These are phyloP conservation scores for Babyrousa celebensis DNA, from an alignment of 2,797 vertebrate genomes.

Conservation along the genomic window DNA sequence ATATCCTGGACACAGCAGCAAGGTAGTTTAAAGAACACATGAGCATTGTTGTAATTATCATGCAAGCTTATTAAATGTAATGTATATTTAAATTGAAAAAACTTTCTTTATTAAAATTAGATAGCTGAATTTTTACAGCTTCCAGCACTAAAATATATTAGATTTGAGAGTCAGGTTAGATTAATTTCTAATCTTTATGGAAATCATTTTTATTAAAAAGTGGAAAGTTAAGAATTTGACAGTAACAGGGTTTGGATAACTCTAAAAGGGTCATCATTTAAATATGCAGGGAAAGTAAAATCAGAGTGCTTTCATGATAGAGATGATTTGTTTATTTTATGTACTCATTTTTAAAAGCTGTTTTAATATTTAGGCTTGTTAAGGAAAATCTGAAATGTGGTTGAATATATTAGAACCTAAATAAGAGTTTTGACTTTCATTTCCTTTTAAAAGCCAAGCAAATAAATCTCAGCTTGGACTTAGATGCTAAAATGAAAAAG, in stretches of 20 bases:
- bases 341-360: conserved; percentile 84
- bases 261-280: conserved; percentile 87
- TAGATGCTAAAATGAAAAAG: conserved; percentile 90
- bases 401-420: conserved; percentile 87
- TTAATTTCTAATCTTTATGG: conserved; percentile 92
- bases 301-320: conserved; percentile 79
- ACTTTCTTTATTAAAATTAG: conserved; percentile 93
- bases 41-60: conserved; percentile 92
- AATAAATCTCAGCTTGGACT: conserved; percentile 88
- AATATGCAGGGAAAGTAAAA: conserved; percentile 88
- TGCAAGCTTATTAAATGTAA: conserved; percentile 92
- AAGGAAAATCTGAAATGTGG: conserved; percentile 85
- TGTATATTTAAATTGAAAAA: conserved; percentile 96
- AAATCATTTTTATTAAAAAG: conserved; percentile 91
- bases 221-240: conserved; percentile 90
- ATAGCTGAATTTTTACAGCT: conserved; percentile 94
- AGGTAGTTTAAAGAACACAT: conserved; percentile 89
- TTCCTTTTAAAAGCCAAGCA: conserved; percentile 87
- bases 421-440: conserved; percentile 91
- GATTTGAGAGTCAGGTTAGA: conserved; percentile 91
- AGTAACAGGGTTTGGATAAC: conserved; percentile 87
- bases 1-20: conserved; percentile 89
- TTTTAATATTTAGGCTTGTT: conserved; percentile 87
- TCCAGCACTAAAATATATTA: conserved; percentile 94
- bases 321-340: conserved; percentile 86